These are phyloP conservation scores for Sylvilagus bachmani DNA, from an alignment of 2,113 vertebrate genomes.

Conservation along the genomic window DNA sequence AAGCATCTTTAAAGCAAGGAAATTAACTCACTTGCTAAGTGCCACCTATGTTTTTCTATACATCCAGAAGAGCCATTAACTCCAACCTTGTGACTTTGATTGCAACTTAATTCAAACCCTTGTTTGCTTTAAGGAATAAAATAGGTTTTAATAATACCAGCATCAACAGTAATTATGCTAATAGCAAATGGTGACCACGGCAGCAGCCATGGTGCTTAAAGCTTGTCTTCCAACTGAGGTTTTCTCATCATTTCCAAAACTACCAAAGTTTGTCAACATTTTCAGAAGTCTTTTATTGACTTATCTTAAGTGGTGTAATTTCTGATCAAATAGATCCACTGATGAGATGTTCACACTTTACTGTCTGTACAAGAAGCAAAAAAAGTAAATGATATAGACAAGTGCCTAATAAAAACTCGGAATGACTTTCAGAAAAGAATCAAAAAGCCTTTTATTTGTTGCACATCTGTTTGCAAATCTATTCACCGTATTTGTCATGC, in stretches of 20 bases:
- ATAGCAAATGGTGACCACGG: background rate
- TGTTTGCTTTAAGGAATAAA: slow-evolving; percentile 21
- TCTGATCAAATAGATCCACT: slow-evolving; percentile 19
- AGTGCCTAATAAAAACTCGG: slow-evolving; percentile 20
- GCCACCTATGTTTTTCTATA: background rate
- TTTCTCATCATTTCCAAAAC: background rate
- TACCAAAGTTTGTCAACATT: background rate
- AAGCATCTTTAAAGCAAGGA: slow-evolving; percentile 47
- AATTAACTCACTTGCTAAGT: slow-evolving; percentile 50
- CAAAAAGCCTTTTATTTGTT: background rate
- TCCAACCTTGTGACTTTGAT: background rate
- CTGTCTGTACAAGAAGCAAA: background rate
- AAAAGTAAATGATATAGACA: background rate
- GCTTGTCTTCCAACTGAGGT: background rate
- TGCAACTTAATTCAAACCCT: background rate
- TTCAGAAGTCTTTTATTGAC: slow-evolving; percentile 1
- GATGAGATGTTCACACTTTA: background rate
- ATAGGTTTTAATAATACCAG: background rate
- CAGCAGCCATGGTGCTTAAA: background rate
- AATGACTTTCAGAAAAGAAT: background rate
- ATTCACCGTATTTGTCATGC: slow-evolving; percentile 10
- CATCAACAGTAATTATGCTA: background rate
- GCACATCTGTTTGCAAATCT: background rate
- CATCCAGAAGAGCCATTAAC: slow-evolving; percentile 38
- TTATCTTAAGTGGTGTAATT: slow-evolving; percentile 54